These are phyloP conservation scores for Busseola fusca DNA, from an alignment of 2,888 invertebrate genomes.

Conservation along the genomic window DNA sequence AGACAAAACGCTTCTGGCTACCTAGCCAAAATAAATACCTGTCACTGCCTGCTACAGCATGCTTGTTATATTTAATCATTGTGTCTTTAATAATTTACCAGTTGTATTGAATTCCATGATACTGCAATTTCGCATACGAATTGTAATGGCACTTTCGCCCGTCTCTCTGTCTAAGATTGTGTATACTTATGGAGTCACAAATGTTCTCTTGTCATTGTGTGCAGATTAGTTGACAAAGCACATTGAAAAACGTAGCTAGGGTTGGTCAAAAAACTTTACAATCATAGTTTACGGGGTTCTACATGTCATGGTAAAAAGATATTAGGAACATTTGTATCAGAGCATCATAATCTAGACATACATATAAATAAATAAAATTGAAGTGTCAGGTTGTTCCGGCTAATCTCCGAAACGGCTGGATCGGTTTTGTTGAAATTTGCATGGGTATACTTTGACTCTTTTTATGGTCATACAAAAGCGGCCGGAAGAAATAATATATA, in stretches of 20 bases:
- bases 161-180: constrained; percentile 67
- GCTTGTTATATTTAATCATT: constrained; percentile 14
- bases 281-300: background rate
- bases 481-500: too few species aligned
- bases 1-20: background rate
- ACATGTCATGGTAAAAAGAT: background rate
- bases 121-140: constrained; percentile 81
- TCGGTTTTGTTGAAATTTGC: background rate
- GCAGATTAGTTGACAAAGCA: constrained; percentile 71
- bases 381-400: background rate
- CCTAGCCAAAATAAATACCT: background rate
- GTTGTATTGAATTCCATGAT: constrained; percentile 71
- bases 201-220: constrained; percentile 79
- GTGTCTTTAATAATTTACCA: constrained; percentile 2
- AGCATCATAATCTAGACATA: too few species aligned
- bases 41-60: too few species aligned
- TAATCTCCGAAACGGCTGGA: background rate
- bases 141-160: constrained; percentile 82
- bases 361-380: too few species aligned
- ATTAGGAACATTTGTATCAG: too few species aligned
- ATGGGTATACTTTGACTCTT: background rate
- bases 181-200: constrained; percentile 65
- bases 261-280: constrained; percentile 43
- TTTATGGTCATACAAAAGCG: too few species aligned
- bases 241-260: constrained; percentile 58